A percentile compares a stretch with the other conserved stretches of the same genome.
phyloP scores from a whole-genome alignment of 2,113 vertebrate species.

The Strix uralensis region DNA sequence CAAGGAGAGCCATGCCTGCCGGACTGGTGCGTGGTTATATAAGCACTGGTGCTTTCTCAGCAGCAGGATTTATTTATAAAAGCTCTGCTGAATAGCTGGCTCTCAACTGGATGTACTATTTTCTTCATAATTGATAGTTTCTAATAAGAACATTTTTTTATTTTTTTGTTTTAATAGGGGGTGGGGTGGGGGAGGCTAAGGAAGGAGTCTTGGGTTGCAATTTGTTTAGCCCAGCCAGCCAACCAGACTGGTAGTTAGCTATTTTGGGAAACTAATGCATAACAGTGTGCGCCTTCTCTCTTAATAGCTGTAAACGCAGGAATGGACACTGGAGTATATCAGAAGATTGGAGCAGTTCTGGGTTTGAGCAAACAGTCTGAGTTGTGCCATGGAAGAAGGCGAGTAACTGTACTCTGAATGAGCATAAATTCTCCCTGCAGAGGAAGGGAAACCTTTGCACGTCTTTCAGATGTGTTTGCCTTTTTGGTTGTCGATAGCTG shows the following conservation, averaged over 20 bases:
- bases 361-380: neutral
- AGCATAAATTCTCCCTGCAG: neutral
- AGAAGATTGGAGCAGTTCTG: neutral
- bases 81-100: neutral
- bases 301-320: neutral
- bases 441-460: neutral
- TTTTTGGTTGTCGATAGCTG: accelerated
- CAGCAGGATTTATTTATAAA: neutral
- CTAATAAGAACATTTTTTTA: neutral
- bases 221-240: neutral
- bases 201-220: neutral
- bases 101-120: neutral
- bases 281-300: neutral
- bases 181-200: neutral
- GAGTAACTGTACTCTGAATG: neutral
- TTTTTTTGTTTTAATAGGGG: neutral
- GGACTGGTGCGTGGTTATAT: neutral
- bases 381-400: neutral
- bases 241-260: conserved; percentile 7
- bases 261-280: conserved; percentile 31
- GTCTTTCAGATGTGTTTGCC: neutral
- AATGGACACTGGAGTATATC: neutral
- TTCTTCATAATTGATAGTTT: conserved; percentile 1
- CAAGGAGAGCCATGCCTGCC: neutral
- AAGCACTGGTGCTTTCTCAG: neutral